Percentiles rank a stretch among this genome's conserved stretches.
phyloP scores from a whole-genome alignment of 2,888 invertebrate species.

The Ctena decussata region DNA sequence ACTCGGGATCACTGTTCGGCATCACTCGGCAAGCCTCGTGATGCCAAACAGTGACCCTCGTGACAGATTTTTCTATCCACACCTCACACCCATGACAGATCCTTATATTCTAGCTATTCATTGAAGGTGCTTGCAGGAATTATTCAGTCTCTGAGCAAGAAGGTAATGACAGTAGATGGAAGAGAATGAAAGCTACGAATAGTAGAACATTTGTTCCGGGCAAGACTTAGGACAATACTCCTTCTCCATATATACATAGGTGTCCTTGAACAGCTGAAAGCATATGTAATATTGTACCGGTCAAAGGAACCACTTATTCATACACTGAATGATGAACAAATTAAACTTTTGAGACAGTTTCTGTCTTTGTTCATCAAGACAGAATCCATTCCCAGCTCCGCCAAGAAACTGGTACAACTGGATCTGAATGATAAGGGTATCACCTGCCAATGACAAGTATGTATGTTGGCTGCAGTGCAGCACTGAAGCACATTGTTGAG shows the following conservation, averaged over 20 bases:
- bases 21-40: no score
- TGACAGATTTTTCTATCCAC: no score
- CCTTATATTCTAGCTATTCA: neutral
- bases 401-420: neutral
- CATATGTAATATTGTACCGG: neutral
- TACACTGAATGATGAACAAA: neutral
- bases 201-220: neutral
- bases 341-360: neutral
- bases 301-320: neutral
- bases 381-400: neutral
- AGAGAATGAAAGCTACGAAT: neutral
- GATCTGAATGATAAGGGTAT: no score
- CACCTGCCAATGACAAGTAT: no score
- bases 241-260: neutral
- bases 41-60: no score
- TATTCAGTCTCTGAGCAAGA: neutral
- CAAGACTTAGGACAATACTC: neutral
- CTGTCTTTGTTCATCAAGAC: neutral
- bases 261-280: neutral
- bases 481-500: no score
- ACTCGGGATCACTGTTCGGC: no score
- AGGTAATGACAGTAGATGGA: conserved; percentile 7
- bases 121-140: neutral
- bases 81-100: neutral
- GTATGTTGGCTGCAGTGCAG: no score